Percentiles rank a stretch among this genome's conserved stretches.
phyloP scores from a whole-genome alignment of 2,888 invertebrate species.

The Linyphia triangularis region DNA sequence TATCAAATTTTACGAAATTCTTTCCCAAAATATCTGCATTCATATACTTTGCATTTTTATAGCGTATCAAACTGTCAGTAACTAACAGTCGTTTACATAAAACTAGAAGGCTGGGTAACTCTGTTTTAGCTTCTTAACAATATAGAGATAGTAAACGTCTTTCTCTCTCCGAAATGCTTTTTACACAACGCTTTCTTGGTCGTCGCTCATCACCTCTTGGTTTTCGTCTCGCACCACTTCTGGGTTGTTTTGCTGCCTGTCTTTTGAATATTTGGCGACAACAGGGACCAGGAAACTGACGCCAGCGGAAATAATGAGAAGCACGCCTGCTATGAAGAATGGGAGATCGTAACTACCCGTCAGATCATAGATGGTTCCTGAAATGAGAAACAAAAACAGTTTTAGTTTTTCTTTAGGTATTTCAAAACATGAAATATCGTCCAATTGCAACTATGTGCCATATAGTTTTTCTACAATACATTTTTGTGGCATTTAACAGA shows the following conservation, averaged over 20 bases:
- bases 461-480: too few species aligned
- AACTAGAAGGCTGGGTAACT: conserved; percentile 36
- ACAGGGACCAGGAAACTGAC: conserved; percentile 84
- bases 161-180: background rate
- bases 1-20: conserved; percentile 56
- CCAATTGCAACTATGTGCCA: too few species aligned
- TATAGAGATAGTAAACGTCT: background rate
- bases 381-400: conserved; percentile 85
- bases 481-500: too few species aligned
- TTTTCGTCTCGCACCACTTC: conserved; percentile 47
- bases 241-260: conserved; percentile 1
- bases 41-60: conserved; percentile 43
- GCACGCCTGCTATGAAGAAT: conserved; percentile 94
- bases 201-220: conserved; percentile 65
- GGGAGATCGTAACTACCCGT: conserved; percentile 92
- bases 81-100: conserved; percentile 24
- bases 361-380: conserved; percentile 93
- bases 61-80: conserved; percentile 24
- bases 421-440: too few species aligned
- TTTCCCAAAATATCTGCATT: conserved; percentile 58
- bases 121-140: conserved; percentile 4
- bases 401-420: too few species aligned
- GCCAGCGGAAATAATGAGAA: conserved; percentile 92
- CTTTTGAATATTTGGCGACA: conserved; percentile 25
- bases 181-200: conserved; percentile 71